phyloP scores from a whole-genome alignment of 2,113 vertebrate genomes.

The Astatotilapia flaviijosephi region DNA sequence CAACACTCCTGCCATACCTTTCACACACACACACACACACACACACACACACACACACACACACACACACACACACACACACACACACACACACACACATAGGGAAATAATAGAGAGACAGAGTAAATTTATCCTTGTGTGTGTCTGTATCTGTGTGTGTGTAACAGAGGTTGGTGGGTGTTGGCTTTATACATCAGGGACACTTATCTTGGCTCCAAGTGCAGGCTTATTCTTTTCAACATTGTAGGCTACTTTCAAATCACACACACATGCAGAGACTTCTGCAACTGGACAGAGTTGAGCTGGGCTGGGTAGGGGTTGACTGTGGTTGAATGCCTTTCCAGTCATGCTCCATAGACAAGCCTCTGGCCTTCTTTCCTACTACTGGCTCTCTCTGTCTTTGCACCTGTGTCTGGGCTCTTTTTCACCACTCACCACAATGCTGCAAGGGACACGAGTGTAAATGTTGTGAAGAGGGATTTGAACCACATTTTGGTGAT shows the following conservation, averaged over 20 bases:
- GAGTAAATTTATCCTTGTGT: neutral
- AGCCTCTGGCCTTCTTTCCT: conserved; percentile 62
- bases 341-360: conserved; percentile 66
- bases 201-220: conserved; percentile 61
- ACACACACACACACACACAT: neutral
- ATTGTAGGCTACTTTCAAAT: conserved; percentile 59
- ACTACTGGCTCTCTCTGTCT: conserved; percentile 56
- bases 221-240: conserved; percentile 60
- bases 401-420: conserved; percentile 64
- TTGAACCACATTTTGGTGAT: conserved; percentile 63
- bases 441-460: conserved; percentile 59
- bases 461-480: conserved; percentile 68
- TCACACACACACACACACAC: neutral
- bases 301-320: conserved; percentile 52
- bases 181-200: conserved; percentile 54
- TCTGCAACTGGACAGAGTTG: conserved; percentile 41
- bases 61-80: neutral
- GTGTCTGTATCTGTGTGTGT: conserved; percentile 7
- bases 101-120: conserved; percentile 10
- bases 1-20: conserved; percentile 69
- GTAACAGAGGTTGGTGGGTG: conserved; percentile 25
- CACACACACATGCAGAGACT: conserved; percentile 4
- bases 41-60: conserved; percentile 7
- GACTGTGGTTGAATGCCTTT: conserved; percentile 69
- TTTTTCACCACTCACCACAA: conserved; percentile 48